These are phyloP conservation scores for Sesia apiformis DNA, from an alignment of 2,888 invertebrate species.

Conservation along the genomic window DNA sequence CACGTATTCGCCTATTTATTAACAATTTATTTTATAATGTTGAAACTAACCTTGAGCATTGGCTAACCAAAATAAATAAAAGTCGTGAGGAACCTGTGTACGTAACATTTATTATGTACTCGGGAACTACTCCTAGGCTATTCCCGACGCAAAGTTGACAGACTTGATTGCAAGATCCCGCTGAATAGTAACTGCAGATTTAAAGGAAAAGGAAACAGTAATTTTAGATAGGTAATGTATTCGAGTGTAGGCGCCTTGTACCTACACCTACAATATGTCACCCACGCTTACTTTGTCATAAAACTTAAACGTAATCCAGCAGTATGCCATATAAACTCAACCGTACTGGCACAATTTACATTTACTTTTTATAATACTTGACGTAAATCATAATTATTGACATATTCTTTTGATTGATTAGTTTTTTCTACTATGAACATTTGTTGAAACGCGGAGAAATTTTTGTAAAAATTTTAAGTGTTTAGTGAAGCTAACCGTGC, in stretches of 20 bases:
- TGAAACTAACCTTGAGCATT: too few species aligned
- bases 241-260: slow-evolving; percentile 26
- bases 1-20: too few species aligned
- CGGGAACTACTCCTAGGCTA: too few species aligned
- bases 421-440: background rate
- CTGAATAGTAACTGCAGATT: background rate
- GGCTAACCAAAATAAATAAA: too few species aligned
- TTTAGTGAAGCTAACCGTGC: slow-evolving; percentile 16
- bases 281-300: slow-evolving; percentile 52
- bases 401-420: slow-evolving; percentile 9
- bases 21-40: too few species aligned
- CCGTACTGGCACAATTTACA: slow-evolving; percentile 34
- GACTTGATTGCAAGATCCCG: too few species aligned
- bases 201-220: slow-evolving; percentile 29
- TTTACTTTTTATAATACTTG: slow-evolving; percentile 10
- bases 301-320: slow-evolving; percentile 32
- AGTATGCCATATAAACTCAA: slow-evolving; percentile 38
- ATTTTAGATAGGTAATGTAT: slow-evolving; percentile 27
- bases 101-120: too few species aligned
- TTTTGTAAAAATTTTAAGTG: slow-evolving; percentile 25
- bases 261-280: slow-evolving; percentile 39
- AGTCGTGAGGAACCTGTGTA: too few species aligned
- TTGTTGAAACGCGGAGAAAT: slow-evolving; percentile 12
- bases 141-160: too few species aligned
- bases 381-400: slow-evolving; percentile 15